Evolutionary conservation across 2,888 invertebrate species (phyloP).

Genomic region (Drosophila infuscata): DNA sequence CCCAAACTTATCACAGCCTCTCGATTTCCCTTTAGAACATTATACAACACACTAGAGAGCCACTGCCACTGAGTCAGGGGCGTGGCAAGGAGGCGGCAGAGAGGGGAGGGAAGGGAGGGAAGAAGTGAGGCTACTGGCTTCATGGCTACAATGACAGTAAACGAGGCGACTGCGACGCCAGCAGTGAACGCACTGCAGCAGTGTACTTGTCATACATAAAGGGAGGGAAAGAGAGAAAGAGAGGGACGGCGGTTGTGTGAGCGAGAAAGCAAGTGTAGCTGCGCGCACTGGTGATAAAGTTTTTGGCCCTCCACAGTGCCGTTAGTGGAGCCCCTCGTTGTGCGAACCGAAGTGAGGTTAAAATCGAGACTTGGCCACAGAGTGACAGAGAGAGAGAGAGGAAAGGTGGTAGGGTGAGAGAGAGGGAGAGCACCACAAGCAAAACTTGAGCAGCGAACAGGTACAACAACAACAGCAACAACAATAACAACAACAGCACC

Average conservation of each 20-base stretch:
- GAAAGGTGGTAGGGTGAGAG: no score
- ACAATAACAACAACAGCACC: conserved; percentile 52
- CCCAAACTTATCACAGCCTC: conserved; percentile 85
- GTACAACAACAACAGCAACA: conserved; percentile 46
- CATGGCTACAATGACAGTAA: conserved; percentile 69
- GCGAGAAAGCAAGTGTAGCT: conserved; percentile 43
- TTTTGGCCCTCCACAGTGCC: conserved; percentile 76
- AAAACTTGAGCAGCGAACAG: conserved; percentile 61
- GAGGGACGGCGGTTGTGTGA: conserved; percentile 18
- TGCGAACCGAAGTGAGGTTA: conserved; percentile 66
- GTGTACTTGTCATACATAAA: conserved; percentile 77
- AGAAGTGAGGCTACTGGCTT: conserved; percentile 14
- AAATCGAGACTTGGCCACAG: conserved; percentile 62
- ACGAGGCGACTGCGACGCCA: conserved; percentile 51
- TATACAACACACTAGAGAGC: conserved; percentile 84
- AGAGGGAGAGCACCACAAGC: conserved; percentile 25
- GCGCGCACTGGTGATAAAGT: conserved; percentile 75
- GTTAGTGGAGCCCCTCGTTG: conserved; percentile 62
- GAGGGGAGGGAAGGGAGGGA: background rate
- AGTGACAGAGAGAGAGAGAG: background rate
- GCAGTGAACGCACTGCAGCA: conserved; percentile 72
- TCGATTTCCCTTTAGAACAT: conserved; percentile 85
- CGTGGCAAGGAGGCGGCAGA: conserved; percentile 3
- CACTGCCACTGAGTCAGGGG: conserved; percentile 56
- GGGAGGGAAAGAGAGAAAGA: conserved; percentile 23